Percentiles rank a stretch among this genome's conserved stretches.
Conservation (phyloP, 2,888 invertebrate genomes). For the Micoletzkya japonica region DNA sequence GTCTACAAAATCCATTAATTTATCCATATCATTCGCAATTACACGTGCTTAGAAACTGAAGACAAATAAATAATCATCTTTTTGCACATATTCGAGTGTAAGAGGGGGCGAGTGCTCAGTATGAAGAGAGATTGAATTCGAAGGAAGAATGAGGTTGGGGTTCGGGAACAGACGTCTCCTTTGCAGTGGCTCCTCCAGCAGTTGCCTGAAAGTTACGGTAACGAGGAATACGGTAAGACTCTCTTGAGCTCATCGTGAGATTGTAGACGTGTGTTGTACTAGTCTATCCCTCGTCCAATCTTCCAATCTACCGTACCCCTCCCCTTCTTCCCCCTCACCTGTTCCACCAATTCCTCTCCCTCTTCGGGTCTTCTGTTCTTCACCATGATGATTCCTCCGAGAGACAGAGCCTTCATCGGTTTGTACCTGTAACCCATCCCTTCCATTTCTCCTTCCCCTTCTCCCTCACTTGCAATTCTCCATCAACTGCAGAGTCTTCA, state of each 20-base stretch:
- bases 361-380: conserved; percentile 79
- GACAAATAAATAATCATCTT: too few species aligned
- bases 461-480: conserved; percentile 70
- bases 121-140: conserved; percentile 40
- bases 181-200: conserved; percentile 33
- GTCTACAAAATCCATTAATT: too few species aligned
- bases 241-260: not conserved
- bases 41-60: too few species aligned
- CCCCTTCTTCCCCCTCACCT: conserved; percentile 51
- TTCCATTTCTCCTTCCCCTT: not conserved
- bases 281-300: not conserved
- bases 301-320: conserved; percentile 34
- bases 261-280: not conserved
- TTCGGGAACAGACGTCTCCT: conserved; percentile 32
- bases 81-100: not conserved
- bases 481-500: conserved; percentile 75
- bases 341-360: conserved; percentile 55
- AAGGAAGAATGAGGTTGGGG: conserved; percentile 36
- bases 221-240: not conserved
- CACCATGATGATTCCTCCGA: conserved; percentile 92
- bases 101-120: conserved; percentile 28
- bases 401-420: conserved; percentile 80
- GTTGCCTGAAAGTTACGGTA: conserved; percentile 26
- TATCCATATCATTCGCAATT: too few species aligned
- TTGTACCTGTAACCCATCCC: conserved; percentile 71